A percentile compares a stretch with the other conserved stretches of the same genome.
phyloP scores from a whole-genome alignment of 2,113 vertebrate species.

The Petroica traversi region DNA sequence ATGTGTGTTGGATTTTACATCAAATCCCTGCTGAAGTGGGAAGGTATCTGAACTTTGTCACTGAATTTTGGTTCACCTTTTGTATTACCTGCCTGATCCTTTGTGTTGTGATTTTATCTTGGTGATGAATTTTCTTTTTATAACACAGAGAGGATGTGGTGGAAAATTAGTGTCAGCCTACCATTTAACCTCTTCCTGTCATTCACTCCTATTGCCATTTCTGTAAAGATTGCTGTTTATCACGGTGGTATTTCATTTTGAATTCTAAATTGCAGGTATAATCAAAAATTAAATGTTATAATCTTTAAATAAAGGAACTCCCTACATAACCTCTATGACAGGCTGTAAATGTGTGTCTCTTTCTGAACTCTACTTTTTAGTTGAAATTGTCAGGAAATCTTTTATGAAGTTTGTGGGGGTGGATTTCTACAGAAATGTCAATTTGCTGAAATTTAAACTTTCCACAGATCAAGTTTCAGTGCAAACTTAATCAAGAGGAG shows the following conservation, averaged over 20 bases:
- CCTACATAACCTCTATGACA: neutral
- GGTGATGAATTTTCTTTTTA: conserved; percentile 40
- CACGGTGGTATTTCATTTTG: conserved; percentile 43
- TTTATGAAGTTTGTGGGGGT: neutral
- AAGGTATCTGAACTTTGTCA: neutral
- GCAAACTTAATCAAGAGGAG: neutral
- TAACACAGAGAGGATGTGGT: neutral
- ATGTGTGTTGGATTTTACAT: neutral
- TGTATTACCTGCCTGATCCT: neutral
- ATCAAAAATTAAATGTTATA: conserved; percentile 1
- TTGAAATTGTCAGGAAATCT: neutral
- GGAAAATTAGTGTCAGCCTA: conserved; percentile 21
- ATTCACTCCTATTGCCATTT: conserved; percentile 31
- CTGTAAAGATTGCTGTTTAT: conserved; percentile 8
- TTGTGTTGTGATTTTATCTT: conserved; percentile 44
- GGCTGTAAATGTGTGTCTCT: neutral
- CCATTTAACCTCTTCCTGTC: conserved; percentile 24
- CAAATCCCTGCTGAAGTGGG: neutral
- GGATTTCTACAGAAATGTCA: neutral
- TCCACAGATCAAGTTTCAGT: neutral
- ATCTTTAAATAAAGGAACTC: neutral
- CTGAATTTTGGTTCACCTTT: neutral
- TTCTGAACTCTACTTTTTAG: neutral
- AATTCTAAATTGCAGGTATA: neutral
- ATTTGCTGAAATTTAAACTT: neutral